phyloP scores from a whole-genome alignment of 2,113 vertebrate genomes.

The Phycodurus eques region DNA sequence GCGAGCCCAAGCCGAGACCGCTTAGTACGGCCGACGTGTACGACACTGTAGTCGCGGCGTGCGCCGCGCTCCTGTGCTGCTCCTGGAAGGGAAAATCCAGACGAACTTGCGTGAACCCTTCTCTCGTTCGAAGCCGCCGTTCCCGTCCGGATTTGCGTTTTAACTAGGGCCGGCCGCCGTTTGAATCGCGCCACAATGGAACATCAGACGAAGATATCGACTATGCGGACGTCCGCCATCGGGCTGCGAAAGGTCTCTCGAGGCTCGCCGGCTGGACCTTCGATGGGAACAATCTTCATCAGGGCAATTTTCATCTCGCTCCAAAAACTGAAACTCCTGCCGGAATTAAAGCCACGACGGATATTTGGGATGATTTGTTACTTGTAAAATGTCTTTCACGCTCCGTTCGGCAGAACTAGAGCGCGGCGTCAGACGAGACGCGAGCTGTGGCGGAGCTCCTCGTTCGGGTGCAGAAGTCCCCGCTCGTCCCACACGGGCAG shows the following conservation, averaged over 20 bases:
- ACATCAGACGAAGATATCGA: constrained; percentile 24
- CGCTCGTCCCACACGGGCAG: constrained; percentile 59
- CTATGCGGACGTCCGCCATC: constrained; percentile 34
- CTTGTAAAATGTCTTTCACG: not conserved
- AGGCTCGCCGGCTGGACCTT: constrained; percentile 32
- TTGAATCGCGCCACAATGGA: constrained; percentile 12
- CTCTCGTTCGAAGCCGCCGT: too few species aligned
- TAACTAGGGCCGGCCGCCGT: too few species aligned
- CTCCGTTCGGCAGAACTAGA: constrained; percentile 34
- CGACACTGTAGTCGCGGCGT: too few species aligned
- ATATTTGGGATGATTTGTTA: constrained; percentile 5
- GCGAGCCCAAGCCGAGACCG: too few species aligned
- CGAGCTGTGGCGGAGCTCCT: constrained; percentile 62
- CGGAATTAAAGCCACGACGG: not conserved
- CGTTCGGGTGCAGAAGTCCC: constrained; percentile 57
- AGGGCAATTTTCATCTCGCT: too few species aligned
- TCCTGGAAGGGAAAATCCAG: too few species aligned
- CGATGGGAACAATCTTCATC: constrained; percentile 36
- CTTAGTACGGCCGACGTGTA: too few species aligned
- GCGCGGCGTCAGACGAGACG: constrained; percentile 52
- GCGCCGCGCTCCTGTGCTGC: too few species aligned
- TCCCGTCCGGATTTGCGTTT: not conserved
- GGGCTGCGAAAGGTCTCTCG: constrained; percentile 44
- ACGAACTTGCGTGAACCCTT: too few species aligned
- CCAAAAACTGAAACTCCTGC: not conserved